Evolutionary conservation across 1,140 invertebrate genomes (phyloP), one percentile per base, ranked within the genome.

Genomic region (Phocides pigmalion): DNA sequence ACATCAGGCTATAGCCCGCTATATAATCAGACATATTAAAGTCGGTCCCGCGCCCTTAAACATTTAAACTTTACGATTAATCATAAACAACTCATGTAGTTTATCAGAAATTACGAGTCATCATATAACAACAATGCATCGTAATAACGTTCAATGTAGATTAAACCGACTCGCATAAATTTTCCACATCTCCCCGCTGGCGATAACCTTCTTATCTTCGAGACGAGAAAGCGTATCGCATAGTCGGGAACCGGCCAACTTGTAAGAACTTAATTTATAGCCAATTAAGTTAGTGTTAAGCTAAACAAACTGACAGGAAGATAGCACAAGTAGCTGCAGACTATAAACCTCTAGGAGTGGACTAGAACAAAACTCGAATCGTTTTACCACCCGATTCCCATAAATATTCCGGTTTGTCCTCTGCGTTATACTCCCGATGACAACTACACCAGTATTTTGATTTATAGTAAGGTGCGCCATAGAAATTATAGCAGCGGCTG

Each of bases 231-330:
- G 71, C 70, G 76, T 72, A 74, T 68, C 69, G 76, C 68, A 64
- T 42, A 73, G 70, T 65, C 74, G 62, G 73, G 73, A 81, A 79
- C 76, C 81, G 74, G 80, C 70, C 74, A 82, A 85, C 79, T 80
- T 76, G 72, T 79, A 73, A 71, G 64, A 79, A 75, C 59, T 82
- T 82, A 88, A 90, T 87, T 88, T 90, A 90, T 84, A 78, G 84
- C 82, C 87, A 90, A 90, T 88, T 87, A 88, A 82, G 79, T 82
- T 81, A 72, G 79, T 88, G 82, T 82, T 87, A 84, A 82, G 76
- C 81, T 78, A 76, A 81, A 79, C 81, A 84, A 82, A 84, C 77
- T 80, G 77, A 81, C 79, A 78, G 42, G 68, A 75, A 79, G 79
- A 82, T 82, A 79, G 74, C 70, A 78, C 74, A 68, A 79, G 76